Percentiles rank a stretch among this genome's conserved stretches.
These are phyloP conservation scores for Lemur catta DNA, from an alignment of 2,797 vertebrate genomes.

Conservation along the genomic window DNA sequence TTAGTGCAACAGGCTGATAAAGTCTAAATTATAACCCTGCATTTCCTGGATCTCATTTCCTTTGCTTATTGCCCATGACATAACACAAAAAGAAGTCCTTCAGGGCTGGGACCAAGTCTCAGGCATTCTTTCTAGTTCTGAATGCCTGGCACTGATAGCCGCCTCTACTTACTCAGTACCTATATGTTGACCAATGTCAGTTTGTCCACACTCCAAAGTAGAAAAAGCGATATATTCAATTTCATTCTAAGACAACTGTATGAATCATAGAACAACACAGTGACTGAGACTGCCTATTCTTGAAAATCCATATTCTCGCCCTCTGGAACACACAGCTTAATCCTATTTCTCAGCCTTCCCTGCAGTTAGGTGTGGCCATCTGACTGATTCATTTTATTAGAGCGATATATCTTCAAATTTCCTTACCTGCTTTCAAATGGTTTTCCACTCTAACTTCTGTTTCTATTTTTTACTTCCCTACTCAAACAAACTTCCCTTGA, in stretches of 20 bases:
- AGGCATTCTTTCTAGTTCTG: background rate
- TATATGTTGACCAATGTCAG: background rate
- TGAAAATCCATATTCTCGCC: background rate
- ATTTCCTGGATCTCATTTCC: background rate
- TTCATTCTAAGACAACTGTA: background rate
- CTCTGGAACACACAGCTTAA: background rate
- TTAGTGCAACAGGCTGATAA: background rate
- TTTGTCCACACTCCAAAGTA: background rate
- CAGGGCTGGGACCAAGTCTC: background rate
- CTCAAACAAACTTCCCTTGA: background rate
- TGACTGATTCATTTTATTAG: background rate
- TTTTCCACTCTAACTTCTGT: background rate
- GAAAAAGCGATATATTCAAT: background rate
- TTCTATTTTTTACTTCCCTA: background rate
- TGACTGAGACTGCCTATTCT: background rate
- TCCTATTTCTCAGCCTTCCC: background rate
- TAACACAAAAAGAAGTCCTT: background rate
- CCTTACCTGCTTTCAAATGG: background rate
- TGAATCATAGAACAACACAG: background rate
- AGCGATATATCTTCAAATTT: background rate
- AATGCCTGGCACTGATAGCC: background rate
- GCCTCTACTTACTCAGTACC: background rate
- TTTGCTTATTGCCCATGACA: background rate
- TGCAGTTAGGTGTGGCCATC: background rate
- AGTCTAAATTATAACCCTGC: background rate